Evolutionary conservation across 2,797 vertebrate genomes (phyloP).

Genomic region (Spheniscus humboldti): DNA sequence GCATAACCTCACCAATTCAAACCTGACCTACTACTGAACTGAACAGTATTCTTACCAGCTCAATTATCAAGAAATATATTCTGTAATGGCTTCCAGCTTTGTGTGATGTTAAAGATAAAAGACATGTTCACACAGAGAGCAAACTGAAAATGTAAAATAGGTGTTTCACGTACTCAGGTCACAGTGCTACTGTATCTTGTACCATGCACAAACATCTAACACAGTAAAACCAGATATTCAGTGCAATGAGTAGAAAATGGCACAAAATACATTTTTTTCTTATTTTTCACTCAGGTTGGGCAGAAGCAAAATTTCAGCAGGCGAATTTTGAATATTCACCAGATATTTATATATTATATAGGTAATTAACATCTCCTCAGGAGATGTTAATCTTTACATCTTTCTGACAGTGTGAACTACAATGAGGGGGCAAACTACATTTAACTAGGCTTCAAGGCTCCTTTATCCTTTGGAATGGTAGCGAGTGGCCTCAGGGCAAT

Average conservation of each 20-base stretch:
- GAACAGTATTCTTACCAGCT: constrained; percentile 48
- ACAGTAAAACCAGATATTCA: not conserved
- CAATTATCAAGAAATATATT: constrained; percentile 52
- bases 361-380: not conserved
- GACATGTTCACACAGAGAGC: constrained; percentile 34
- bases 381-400: not conserved
- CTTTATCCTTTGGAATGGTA: not conserved
- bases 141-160: constrained; percentile 51
- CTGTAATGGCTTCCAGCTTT: constrained; percentile 23
- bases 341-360: not conserved
- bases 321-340: not conserved
- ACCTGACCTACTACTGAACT: constrained; percentile 55
- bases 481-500: not conserved
- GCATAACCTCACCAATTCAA: constrained; percentile 70
- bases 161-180: not conserved
- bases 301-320: not conserved
- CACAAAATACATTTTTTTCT: not conserved
- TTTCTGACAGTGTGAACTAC: not conserved
- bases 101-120: constrained; percentile 59
- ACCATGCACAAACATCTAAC: not conserved
- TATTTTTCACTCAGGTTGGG: not conserved
- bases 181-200: not conserved
- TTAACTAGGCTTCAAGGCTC: not conserved
- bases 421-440: not conserved
- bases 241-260: not conserved